Evolutionary conservation across 2,797 vertebrate genomes (phyloP), one percentile per base, ranked within the genome.

Genomic region (Dromococcyx pavoninus): DNA sequence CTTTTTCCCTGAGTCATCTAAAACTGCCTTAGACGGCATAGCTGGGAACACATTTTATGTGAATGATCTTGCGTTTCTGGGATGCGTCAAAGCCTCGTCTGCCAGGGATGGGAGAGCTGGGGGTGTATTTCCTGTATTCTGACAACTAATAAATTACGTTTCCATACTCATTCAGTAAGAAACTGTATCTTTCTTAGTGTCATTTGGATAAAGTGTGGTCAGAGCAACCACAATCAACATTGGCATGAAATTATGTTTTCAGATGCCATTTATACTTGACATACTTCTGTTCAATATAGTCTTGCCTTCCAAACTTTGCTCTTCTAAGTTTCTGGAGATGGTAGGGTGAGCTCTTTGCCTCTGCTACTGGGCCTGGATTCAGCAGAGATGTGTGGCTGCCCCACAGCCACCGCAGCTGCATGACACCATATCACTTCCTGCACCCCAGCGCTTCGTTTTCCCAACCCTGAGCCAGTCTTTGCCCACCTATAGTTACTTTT

Each of bases 61-160:
- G 73, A 84, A 91, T 79, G 85, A 57, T 43, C 32, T 53, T 90
- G 25, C 19, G 15, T 93, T 93, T 91, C 43, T 88, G 43, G 89
- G 13, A 24, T 87, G 51, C 61, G 74, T 89, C 74, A 53, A 58
- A 69, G 50, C 17, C 14, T 91, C 24, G 43, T 89, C 37, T 1
- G 5, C 84, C 43, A 60, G 33, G 3, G 4, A 0, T 2, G 39
- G 39, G 39, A 39, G 39, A 41, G 39, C 41, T 41, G 39, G 39
- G 39, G 39, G 7, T 88, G 15, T 8, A 30, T 43, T 64, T 64
- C 16, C 53, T 79, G 11, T 62, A 41, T 86, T 93, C 27, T 11
- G 9, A 58, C 88, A 17, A 15, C n/a, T 74, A 4, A 30, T 77
- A 73, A 82, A 74, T 76, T 53, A 17, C 17, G 61, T 89, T 95